Base-by-base conservation (phyloP, 2,888 invertebrate genomes). In the Malacosoma neustria region DNA sequence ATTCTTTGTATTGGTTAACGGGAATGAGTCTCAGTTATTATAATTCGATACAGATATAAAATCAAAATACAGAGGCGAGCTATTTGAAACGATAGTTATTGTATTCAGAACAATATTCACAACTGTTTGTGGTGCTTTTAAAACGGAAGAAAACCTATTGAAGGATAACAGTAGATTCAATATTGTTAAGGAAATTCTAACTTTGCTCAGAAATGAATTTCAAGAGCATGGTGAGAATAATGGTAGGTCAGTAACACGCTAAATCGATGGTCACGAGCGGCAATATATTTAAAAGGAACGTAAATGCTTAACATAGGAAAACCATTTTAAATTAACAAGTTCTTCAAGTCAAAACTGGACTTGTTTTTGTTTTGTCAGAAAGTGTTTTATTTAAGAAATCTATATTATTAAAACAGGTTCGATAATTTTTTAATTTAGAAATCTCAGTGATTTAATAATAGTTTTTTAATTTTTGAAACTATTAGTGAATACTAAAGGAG, bases 261-360 rank as follows among this genome's bases (percentile, higher is more conserved):
- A 61, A 71, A 61, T 58, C 49, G 54, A 46, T 37, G 50, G 54
- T 62, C 69, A 69, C 67, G 69, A 61, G 45, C 44, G 32, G n/a
- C n/a, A n/a, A n/a, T n/a, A n/a, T n/a, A n/a, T n/a, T n/a, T n/a
- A n/a, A n/a, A n/a, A n/a, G n/a, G n/a, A n/a, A n/a, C n/a, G n/a
- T n/a, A n/a, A n/a, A n/a, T n/a, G n/a, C n/a, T n/a, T n/a, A n/a
- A n/a, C n/a, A n/a, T n/a, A n/a, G n/a, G n/a, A n/a, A n/a, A n/a
- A n/a, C n/a, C n/a, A n/a, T n/a, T n/a, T n/a, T n/a, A n/a, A n/a
- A n/a, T n/a, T n/a, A n/a, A n/a, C n/a, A n/a, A n/a, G n/a, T n/a
- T n/a, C n/a, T n/a, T n/a, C n/a, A n/a, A n/a, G n/a, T n/a, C n/a
- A n/a, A n/a, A n/a, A n/a, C n/a, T n/a, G n/a, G n/a, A n/a, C n/a